These are phyloP conservation scores for Sisyra nigra DNA, from an alignment of 2,888 invertebrate genomes.

Conservation along the genomic window DNA sequence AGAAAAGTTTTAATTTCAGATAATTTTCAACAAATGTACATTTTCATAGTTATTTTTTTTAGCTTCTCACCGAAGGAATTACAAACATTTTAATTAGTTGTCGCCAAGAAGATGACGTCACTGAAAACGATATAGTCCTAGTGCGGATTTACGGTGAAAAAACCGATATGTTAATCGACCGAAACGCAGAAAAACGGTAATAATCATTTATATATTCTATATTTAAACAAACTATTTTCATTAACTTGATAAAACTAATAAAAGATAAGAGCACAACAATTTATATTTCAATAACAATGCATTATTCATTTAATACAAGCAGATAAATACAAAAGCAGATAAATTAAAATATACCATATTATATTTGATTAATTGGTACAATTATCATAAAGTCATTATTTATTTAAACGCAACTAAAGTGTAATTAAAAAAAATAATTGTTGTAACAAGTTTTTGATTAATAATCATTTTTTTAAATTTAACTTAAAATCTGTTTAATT, in stretches of 20 bases:
- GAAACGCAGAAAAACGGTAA: slow-evolving; percentile 63
- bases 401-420: too few species aligned
- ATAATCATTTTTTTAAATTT: background rate
- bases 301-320: too few species aligned
- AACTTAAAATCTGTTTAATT: too few species aligned
- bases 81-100: slow-evolving; percentile 84
- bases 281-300: background rate
- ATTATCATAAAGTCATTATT: too few species aligned
- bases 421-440: background rate
- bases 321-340: too few species aligned
- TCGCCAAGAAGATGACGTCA: slow-evolving; percentile 24
- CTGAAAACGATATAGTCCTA: slow-evolving; percentile 53
- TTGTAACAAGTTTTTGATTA: too few species aligned
- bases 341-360: too few species aligned
- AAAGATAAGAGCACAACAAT: background rate
- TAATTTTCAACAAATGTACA: too few species aligned
- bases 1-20: too few species aligned
- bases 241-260: background rate
- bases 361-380: too few species aligned
- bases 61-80: slow-evolving; percentile 89
- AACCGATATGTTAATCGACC: slow-evolving; percentile 83
- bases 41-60: slow-evolving; percentile 17
- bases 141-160: slow-evolving; percentile 86
- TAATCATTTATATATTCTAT: slow-evolving; percentile 6
- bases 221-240: background rate